phyloP scores from a whole-genome alignment of 2,888 invertebrate genomes.

The Augochlorella aurata region DNA sequence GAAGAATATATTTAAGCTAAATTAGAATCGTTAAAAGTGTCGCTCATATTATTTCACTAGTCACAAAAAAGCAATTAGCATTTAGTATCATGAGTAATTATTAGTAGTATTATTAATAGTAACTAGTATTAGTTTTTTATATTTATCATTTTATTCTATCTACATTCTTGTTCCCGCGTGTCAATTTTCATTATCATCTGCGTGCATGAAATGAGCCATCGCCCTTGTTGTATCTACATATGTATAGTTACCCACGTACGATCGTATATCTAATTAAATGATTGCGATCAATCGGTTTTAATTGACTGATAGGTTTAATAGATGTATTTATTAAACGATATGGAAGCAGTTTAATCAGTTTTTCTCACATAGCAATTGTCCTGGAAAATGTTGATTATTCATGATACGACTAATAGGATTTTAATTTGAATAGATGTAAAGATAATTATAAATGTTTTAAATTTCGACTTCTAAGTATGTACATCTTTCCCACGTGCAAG shows the following conservation, averaged over 20 bases:
- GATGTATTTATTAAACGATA: not conserved
- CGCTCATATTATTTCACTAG: too few species aligned
- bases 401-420: not conserved
- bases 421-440: not conserved
- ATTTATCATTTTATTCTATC: too few species aligned
- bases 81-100: too few species aligned
- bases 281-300: conserved; percentile 24
- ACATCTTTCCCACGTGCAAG: not conserved
- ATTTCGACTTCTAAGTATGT: not conserved
- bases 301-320: not conserved
- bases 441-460: not conserved
- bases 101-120: too few species aligned
- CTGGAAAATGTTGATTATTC: not conserved
- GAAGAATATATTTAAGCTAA: too few species aligned
- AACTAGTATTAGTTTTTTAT: too few species aligned
- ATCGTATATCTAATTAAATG: conserved; percentile 10
- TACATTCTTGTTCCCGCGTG: not conserved
- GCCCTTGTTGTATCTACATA: not conserved
- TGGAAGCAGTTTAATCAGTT: not conserved
- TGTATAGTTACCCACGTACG: not conserved
- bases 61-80: too few species aligned
- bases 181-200: not conserved
- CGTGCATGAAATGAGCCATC: not conserved
- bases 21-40: too few species aligned
- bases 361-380: not conserved